These are phyloP conservation scores for Drosophila incognita DNA, from an alignment of 2,888 invertebrate genomes.

Conservation along the genomic window DNA sequence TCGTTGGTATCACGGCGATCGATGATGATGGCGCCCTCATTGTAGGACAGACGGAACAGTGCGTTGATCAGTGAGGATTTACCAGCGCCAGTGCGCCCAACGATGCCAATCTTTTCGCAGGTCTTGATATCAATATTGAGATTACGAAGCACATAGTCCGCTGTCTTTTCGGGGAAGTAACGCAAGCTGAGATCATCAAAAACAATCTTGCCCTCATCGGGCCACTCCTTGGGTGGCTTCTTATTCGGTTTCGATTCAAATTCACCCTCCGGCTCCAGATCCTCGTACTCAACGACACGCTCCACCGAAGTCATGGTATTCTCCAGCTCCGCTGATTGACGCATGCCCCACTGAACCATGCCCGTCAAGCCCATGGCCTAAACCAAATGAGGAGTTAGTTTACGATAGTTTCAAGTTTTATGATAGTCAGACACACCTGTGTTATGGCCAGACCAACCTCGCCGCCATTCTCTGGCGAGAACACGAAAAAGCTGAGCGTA, in stretches of 20 bases:
- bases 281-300: slow-evolving; percentile 89
- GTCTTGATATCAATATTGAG: slow-evolving; percentile 88
- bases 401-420: rapidly evolving
- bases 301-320: slow-evolving; percentile 97
- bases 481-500: slow-evolving; percentile 92
- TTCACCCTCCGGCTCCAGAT: slow-evolving; percentile 85
- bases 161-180: slow-evolving; percentile 88
- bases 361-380: slow-evolving; percentile 92
- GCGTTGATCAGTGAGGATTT: slow-evolving; percentile 90
- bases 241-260: slow-evolving; percentile 89
- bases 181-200: slow-evolving; percentile 90
- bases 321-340: slow-evolving; percentile 95
- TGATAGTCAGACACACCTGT: slow-evolving; percentile 28
- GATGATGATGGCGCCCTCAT: slow-evolving; percentile 92
- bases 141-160: slow-evolving; percentile 90
- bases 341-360: slow-evolving; percentile 92
- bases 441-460: slow-evolving; percentile 92
- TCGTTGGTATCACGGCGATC: slow-evolving; percentile 90
- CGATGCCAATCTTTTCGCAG: slow-evolving; percentile 89
- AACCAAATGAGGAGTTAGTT: neutral
- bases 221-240: slow-evolving; percentile 90
- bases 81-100: slow-evolving; percentile 91
- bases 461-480: slow-evolving; percentile 89
- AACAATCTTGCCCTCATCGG: slow-evolving; percentile 88
- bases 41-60: slow-evolving; percentile 91